phyloP scores from a whole-genome alignment of 2,113 vertebrate genomes.

The Enhydra lutris region DNA sequence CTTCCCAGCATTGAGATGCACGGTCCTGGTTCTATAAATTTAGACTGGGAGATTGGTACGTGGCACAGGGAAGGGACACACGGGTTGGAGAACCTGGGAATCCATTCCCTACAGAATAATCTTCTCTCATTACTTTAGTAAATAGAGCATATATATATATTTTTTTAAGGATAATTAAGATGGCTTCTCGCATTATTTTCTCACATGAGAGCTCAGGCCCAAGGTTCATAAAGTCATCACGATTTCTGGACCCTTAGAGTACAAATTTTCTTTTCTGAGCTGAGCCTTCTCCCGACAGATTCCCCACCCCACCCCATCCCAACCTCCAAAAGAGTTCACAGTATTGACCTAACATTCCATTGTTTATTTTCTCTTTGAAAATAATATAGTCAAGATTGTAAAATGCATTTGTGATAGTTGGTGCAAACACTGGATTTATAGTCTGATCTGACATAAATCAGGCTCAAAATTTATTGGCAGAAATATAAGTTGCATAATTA shows the following conservation, averaged over 20 bases:
- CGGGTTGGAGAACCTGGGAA: neutral
- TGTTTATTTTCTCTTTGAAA: constrained; percentile 27
- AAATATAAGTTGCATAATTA: constrained; percentile 51
- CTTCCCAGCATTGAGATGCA: neutral
- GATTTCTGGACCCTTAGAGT: neutral
- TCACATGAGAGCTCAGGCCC: neutral
- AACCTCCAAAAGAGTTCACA: neutral
- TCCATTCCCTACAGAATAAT: neutral
- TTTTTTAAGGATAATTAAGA: neutral
- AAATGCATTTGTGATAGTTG: constrained; percentile 44
- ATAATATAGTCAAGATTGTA: neutral
- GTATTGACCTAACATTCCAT: neutral
- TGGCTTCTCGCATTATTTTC: neutral
- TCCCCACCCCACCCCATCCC: neutral
- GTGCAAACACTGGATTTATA: constrained; percentile 42
- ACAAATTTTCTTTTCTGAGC: neutral
- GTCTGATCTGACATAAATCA: constrained; percentile 54
- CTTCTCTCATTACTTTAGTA: neutral
- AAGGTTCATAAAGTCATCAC: neutral
- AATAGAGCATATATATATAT: neutral
- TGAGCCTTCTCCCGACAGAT: neutral
- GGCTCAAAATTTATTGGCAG: constrained; percentile 50
- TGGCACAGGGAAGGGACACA: neutral
- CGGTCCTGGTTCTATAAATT: neutral
- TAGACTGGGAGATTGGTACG: neutral